phyloP scores from a whole-genome alignment of 1,140 invertebrate genomes.

The Araneus ventricosus region DNA sequence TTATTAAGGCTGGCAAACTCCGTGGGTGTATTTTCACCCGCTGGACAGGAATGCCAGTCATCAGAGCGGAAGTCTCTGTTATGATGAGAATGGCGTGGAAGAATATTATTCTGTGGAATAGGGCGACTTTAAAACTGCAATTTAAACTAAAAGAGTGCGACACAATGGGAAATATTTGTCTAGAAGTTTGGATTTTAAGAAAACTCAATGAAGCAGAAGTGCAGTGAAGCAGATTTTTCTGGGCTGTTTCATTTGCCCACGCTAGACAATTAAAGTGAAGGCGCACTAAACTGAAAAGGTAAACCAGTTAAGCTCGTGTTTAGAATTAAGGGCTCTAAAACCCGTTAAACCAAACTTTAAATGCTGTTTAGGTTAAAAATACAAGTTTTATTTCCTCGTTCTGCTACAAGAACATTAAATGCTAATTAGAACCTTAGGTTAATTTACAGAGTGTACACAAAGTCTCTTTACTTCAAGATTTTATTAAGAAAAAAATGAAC shows the following conservation, averaged over 20 bases:
- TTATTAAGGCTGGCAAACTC: conserved; percentile 3
- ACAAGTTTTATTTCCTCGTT: too few species aligned
- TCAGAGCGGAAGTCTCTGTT: background rate
- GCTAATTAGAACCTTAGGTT: too few species aligned
- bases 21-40: conserved; percentile 17
- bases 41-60: background rate
- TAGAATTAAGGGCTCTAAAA: too few species aligned
- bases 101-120: conserved; percentile 3
- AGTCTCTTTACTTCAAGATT: too few species aligned
- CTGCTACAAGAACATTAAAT: too few species aligned
- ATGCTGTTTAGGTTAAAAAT: too few species aligned
- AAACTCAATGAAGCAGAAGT: background rate
- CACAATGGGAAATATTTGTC: background rate
- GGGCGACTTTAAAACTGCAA: background rate
- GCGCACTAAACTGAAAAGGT: background rate
- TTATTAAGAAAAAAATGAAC: too few species aligned
- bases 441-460: too few species aligned
- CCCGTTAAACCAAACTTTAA: too few species aligned
- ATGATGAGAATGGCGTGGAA: background rate
- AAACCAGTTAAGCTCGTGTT: too few species aligned
- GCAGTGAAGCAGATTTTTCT: background rate
- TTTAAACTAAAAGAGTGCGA: background rate
- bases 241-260: background rate
- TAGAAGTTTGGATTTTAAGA: background rate
- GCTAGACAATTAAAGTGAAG: background rate